These are phyloP conservation scores for Drosophila conformis DNA, from an alignment of 2,888 invertebrate genomes.

Conservation along the genomic window DNA sequence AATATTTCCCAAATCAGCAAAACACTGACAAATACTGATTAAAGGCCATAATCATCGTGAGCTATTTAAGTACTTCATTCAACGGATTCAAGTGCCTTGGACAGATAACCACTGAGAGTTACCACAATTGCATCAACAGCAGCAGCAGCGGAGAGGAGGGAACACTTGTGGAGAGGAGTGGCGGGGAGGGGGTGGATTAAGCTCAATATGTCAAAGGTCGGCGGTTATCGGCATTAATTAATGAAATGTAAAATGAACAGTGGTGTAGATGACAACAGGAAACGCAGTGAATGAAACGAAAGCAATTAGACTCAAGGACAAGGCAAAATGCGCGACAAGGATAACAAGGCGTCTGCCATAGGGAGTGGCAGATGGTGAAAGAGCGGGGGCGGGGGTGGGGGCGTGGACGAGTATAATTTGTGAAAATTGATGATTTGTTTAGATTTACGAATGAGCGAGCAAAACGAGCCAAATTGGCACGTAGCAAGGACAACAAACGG, in stretches of 20 bases:
- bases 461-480: constrained; percentile 78
- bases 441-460: constrained; percentile 78
- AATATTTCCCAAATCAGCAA: constrained; percentile 30
- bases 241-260: constrained; percentile 77
- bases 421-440: constrained; percentile 82
- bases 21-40: constrained; percentile 13
- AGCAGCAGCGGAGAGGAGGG: neutral
- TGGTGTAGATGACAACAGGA: constrained; percentile 52
- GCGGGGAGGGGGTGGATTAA: constrained; percentile 12
- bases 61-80: constrained; percentile 32
- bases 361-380: neutral
- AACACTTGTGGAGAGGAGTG: neutral
- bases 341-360: neutral
- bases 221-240: constrained; percentile 77
- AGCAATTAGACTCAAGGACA: constrained; percentile 71
- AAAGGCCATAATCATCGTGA: constrained; percentile 32
- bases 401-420: constrained; percentile 71
- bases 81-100: constrained; percentile 23
- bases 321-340: constrained; percentile 26
- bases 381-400: constrained; percentile 21
- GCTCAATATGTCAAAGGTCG: constrained; percentile 78
- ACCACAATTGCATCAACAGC: constrained; percentile 6
- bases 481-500: constrained; percentile 53
- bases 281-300: constrained; percentile 56
- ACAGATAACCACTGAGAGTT: constrained; percentile 24